Base-by-base conservation (phyloP, 2,888 invertebrate species). In the Apoda limacodes region DNA sequence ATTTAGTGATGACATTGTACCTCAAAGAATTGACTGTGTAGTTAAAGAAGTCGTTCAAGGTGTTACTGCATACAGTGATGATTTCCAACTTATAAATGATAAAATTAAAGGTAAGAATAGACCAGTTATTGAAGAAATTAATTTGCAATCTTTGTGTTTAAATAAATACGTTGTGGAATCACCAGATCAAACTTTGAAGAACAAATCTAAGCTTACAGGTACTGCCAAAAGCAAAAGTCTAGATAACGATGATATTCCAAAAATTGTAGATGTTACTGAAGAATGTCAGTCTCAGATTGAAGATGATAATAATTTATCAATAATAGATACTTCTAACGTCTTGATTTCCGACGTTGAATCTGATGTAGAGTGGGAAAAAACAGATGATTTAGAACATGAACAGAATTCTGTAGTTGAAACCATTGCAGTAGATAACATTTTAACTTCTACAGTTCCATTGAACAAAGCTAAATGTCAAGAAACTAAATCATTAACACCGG, bases 341-440 rank as follows among this genome's bases (percentile, higher is more conserved):
- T 57, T 88, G 13, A 75, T 90, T 9, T 82, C 84, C 21, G 89
- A 89, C 59, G 85, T 82, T 12, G 87, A 86, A 34, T 83, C 85
- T 1, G 87, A 87, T 42, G 61, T 82, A 20, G 84, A 87, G 46
- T 84, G 83, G 78, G 86, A 86, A 52, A 70, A 69, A 42, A 64
- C 76, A 1, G 65, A 71, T 28, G 76, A 82, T 19, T 48, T 83
- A 22, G 45, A 57, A 22, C 5, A 17, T 17, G 48, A 67, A 31
- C 47, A 55, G 25, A 35, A 47, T 7, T 27, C 33, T 12, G 52
- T 63, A 42, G 58, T 66, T 42, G 27, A 61, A 31, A 60, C 65
- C 28, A 65, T 60, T n/a, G n/a, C n/a, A n/a, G n/a, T n/a, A 23
- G 67, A 70, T 14, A 65, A 62, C 13, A 50, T 80, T 26, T 75